A percentile compares a stretch with the other conserved stretches of the same genome.
These are phyloP conservation scores for Labrus mixtus DNA, from an alignment of 2,113 vertebrate genomes.

Conservation along the genomic window DNA sequence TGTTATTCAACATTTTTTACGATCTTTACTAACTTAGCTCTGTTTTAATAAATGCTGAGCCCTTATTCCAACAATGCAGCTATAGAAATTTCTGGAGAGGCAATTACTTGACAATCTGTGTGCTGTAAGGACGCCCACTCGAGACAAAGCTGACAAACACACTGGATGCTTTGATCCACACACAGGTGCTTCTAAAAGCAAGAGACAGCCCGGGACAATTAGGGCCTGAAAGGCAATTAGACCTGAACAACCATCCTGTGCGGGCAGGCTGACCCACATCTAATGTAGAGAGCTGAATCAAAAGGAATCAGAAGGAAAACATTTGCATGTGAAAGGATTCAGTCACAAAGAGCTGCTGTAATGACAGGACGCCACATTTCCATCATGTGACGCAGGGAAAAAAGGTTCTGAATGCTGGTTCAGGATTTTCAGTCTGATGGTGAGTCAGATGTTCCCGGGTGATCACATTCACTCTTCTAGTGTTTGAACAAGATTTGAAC, in stretches of 20 bases:
- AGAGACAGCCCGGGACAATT: slow-evolving; percentile 75
- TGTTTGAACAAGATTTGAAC: not conserved
- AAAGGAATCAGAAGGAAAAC: slow-evolving; percentile 74
- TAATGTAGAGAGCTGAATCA: slow-evolving; percentile 78
- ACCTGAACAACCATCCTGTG: slow-evolving; percentile 76
- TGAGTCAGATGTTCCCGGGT: slow-evolving; percentile 24
- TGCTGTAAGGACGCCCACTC: slow-evolving; percentile 66
- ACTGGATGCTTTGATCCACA: slow-evolving; percentile 80
- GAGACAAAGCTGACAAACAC: slow-evolving; percentile 79
- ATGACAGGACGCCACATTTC: slow-evolving; percentile 62
- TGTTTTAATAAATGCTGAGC: slow-evolving; percentile 26
- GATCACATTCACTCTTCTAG: not conserved
- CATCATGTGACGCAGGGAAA: slow-evolving; percentile 60
- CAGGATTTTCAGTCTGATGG: slow-evolving; percentile 7
- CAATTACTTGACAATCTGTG: slow-evolving; percentile 70
- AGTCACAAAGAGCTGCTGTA: slow-evolving; percentile 74
- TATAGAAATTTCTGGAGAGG: slow-evolving; percentile 69
- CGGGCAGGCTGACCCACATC: slow-evolving; percentile 57
- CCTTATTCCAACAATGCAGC: slow-evolving; percentile 44
- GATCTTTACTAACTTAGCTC: slow-evolving; percentile 50
- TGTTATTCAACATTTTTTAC: slow-evolving; percentile 53
- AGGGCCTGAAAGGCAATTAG: slow-evolving; percentile 80
- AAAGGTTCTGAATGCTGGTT: not conserved
- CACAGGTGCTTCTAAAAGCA: slow-evolving; percentile 82
- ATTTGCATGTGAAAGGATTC: slow-evolving; percentile 83